Base-by-base conservation (phyloP, 1,140 invertebrate species). In the Listronotus oregonensis region DNA sequence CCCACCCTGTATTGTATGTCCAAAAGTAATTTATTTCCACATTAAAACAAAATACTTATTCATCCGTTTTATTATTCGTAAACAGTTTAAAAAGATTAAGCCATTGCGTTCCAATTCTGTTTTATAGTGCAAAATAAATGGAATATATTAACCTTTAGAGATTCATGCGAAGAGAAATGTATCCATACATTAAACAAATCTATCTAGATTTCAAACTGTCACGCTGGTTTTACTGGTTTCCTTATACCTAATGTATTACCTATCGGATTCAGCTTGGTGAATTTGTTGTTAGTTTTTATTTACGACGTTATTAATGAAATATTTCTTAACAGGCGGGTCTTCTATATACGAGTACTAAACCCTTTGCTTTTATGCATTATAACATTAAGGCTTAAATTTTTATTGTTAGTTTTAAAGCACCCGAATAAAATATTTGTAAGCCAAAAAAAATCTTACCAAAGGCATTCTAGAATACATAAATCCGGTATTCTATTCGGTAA, bases 161-260 rank as follows among this genome's bases (percentile, higher is more conserved):
- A 54, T 63, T 54, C 49, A 54, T 63, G 60, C 50, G 60, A 63
- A 63, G 60, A 63, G 60, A 63, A 63, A 63, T 63, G 60, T 63
- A 54, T 63, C 60, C 60, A 63, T 63, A 63, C 60, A 63, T 63
- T 63, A 63, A 63, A 63, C 60, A 63, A 63, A 63, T 63, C 60
- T 55, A 54, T 63, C 60, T 63, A 54, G 34, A 40, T 46, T 63
- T 63, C 49, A 46, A 63, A 32, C 60, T 63, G 60, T 49, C 60
- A 63, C 40, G 42, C 60, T 63, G 60, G 37, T 54, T 63, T 63
- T 61, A 61, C 58, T 61, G 58, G 46, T 61, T 61, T 61, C 47
- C 60, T 54, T 63, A 49, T 14, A 54, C 32, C 32, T 42, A 63
- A 63, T 63, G 52, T 63, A 63, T 63, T 18, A 31, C 50, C 51